Evolutionary conservation across 1,140 invertebrate genomes (phyloP).

Genomic region (Mya arenaria): DNA sequence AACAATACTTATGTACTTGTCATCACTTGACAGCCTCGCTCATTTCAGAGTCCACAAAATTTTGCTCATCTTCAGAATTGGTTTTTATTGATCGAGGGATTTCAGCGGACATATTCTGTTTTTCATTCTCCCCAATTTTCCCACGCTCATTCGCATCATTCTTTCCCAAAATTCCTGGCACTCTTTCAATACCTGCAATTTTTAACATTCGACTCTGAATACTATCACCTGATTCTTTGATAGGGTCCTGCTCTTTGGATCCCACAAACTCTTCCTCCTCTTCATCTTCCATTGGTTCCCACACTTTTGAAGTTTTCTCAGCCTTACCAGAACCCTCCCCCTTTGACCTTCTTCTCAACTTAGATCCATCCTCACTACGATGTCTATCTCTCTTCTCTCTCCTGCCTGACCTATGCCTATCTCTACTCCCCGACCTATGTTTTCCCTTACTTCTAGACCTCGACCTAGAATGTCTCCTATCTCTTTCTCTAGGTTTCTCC

Average conservation of each 20-base stretch:
- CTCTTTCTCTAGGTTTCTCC: background rate
- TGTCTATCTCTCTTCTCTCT: constrained; percentile 30
- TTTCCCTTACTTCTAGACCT: background rate
- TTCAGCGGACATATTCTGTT: no score
- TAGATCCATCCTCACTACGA: constrained; percentile 16
- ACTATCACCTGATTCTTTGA: constrained; percentile 5
- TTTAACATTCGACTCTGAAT: constrained; percentile 51
- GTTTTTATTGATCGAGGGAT: no score
- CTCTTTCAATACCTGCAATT: constrained; percentile 49
- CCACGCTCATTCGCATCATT: background rate
- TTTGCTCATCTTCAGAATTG: no score
- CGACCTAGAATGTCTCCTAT: constrained; percentile 7
- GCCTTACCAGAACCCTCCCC: constrained; percentile 46
- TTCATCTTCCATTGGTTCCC: constrained; percentile 59
- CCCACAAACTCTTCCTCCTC: constrained; percentile 55
- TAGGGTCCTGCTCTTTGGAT: background rate
- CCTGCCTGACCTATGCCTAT: constrained; percentile 30
- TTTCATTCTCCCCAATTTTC: no score
- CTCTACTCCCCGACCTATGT: constrained; percentile 41
- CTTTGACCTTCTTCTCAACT: constrained; percentile 14
- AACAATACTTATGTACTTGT: no score
- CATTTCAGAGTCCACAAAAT: no score
- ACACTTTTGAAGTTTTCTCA: constrained; percentile 46
- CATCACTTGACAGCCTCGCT: no score
- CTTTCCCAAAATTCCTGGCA: no score